Evolutionary conservation across 2,797 vertebrate genomes (phyloP), one percentile per base, ranked within the genome.

Genomic region (Mus caroli): DNA sequence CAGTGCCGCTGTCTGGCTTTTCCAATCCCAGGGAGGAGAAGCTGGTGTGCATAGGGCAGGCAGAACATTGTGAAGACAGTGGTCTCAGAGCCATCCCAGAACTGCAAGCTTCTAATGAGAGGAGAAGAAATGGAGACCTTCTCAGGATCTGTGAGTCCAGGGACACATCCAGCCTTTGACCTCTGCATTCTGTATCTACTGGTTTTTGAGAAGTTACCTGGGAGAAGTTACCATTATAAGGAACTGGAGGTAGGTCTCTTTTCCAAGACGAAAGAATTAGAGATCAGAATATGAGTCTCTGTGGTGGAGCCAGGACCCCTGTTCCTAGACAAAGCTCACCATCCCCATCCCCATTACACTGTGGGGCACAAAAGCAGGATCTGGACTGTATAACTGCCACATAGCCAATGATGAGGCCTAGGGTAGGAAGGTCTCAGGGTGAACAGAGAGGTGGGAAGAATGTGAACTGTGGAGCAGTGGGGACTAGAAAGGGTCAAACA

Each of bases 71-170:
- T 2, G 8, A 6, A 13, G 20, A 40, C 34, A 31, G 31, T 60
- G 4, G 50, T 22, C 54, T 43, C 54, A 4, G 19, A 87, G 40
- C 50, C 80, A 54, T 8, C 14, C 4, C 43, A 14, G 78, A 9
- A 69, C 92, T 60, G 80, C 95, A 92, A 97, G 88, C 95, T 91
- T 84, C 88, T 87, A 13, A 28, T 1, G 50, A 82, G 69, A 0
- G 82, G 20, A 37, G n/a, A 26, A 11, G 2, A 34, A 26, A 95
- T 56, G 77, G 12, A 83, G 95, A 91, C 10, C 80, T 80, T 13
- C 56, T 62, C 80, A 75, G 95, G 95, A 75, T 46, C 92, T 92
- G 76, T 0, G 52, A 89, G 37, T 67, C 37, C 34, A 2, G 3
- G 12, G 17, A 31, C 17, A 15, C 0, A 31, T 54, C n/a, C 56